Percentiles rank a stretch among this genome's conserved stretches.
Evolutionary conservation across 2,888 invertebrate species (phyloP).

Genomic region (Boloria euphrosyne): DNA sequence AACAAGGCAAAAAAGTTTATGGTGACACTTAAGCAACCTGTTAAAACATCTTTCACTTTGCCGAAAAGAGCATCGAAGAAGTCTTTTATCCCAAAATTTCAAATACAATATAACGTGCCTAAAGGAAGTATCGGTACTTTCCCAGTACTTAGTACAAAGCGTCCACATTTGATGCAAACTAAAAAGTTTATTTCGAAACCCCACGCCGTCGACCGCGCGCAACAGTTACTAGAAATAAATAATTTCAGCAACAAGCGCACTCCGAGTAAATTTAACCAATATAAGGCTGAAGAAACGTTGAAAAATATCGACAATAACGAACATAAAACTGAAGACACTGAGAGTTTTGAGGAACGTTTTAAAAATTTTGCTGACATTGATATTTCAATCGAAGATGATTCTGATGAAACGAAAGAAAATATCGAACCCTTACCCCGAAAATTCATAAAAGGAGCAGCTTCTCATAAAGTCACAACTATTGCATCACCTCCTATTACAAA

Average conservation of each 20-base stretch:
- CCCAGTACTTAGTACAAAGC: background rate
- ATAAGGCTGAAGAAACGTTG: background rate
- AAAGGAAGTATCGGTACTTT: background rate
- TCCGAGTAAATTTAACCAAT: background rate
- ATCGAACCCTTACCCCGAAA: background rate
- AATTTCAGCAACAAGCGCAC: slow-evolving; percentile 1
- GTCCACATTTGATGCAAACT: slow-evolving; percentile 7
- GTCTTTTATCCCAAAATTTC: background rate
- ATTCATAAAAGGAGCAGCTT: slow-evolving; percentile 14
- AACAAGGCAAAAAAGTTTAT: slow-evolving; percentile 15
- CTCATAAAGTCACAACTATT: slow-evolving; percentile 1
- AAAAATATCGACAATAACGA: background rate
- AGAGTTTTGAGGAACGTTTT: background rate
- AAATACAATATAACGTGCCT: background rate
- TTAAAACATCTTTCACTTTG: slow-evolving; percentile 2
- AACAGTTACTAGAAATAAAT: background rate
- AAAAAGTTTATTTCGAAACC: slow-evolving; percentile 1
- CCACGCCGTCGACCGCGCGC: background rate
- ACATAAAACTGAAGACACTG: background rate
- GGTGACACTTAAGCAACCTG: background rate
- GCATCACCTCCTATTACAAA: background rate
- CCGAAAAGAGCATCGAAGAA: background rate
- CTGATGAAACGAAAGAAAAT: background rate
- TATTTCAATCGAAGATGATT: slow-evolving; percentile 4
- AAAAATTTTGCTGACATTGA: slow-evolving; percentile 2